Percentiles rank a stretch among this genome's conserved stretches.
Evolutionary conservation across 2,797 vertebrate genomes (phyloP).

Genomic region (Phalloptychus januarius): DNA sequence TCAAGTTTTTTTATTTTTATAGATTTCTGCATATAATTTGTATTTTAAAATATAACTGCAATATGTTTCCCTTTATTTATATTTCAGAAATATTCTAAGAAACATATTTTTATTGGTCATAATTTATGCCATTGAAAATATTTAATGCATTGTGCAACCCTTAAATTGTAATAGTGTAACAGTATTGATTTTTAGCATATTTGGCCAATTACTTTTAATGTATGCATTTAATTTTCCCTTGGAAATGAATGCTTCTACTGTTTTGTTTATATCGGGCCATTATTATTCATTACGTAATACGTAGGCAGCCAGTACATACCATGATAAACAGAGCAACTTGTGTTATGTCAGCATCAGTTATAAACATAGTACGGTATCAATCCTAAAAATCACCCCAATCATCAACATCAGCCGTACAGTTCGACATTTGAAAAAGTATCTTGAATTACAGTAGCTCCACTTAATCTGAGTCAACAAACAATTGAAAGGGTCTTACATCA

Average conservation of each 20-base stretch:
- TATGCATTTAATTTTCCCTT: not conserved
- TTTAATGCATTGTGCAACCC: not conserved
- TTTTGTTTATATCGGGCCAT: not conserved
- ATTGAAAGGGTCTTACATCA: not conserved
- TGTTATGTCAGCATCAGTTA: not conserved
- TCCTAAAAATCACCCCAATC: not conserved
- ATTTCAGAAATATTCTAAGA: not conserved
- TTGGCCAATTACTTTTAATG: not conserved
- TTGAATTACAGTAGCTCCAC: not conserved
- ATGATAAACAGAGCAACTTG: not conserved
- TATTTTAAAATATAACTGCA: not conserved
- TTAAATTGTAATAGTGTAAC: not conserved
- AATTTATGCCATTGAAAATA: not conserved
- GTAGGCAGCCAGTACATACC: not conserved
- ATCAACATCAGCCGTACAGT: not conserved
- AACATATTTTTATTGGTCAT: not conserved
- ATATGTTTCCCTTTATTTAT: not conserved
- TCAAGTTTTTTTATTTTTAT: not conserved
- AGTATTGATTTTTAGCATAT: too few species aligned
- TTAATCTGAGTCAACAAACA: not conserved
- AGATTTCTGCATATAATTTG: not conserved
- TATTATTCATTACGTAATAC: not conserved
- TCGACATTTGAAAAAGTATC: not conserved
- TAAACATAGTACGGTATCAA: not conserved
- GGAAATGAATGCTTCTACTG: not conserved